Conservation (phyloP, 2,113 vertebrate species). For the Dipodomys ordii region DNA sequence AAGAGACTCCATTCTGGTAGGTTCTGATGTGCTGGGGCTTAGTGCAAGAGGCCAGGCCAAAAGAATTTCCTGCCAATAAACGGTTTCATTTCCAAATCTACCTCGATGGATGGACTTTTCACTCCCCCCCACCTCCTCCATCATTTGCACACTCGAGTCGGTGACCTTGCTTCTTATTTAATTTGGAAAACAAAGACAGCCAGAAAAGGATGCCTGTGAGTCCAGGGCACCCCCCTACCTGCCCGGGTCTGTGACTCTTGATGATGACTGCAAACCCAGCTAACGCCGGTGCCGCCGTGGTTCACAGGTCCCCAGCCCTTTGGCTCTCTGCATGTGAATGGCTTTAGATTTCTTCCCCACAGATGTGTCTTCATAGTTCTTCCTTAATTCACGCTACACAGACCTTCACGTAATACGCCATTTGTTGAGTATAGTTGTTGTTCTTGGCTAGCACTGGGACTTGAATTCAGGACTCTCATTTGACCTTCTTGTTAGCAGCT, state of each 20-base stretch:
- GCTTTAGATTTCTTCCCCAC: background rate
- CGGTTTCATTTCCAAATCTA: background rate
- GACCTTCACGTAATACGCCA: background rate
- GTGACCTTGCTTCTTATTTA: constrained; percentile 13
- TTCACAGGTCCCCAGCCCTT: background rate
- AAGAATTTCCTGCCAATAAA: background rate
- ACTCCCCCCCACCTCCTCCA: background rate
- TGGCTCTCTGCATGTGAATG: background rate
- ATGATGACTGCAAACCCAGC: background rate
- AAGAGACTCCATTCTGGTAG: background rate
- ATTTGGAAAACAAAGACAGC: constrained; percentile 7
- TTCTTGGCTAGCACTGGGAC: too few species aligned
- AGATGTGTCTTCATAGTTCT: background rate
- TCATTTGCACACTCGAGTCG: background rate
- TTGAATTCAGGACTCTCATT: too few species aligned
- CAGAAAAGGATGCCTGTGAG: background rate
- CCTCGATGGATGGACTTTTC: background rate
- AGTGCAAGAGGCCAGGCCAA: background rate
- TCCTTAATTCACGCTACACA: background rate
- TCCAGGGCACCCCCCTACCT: background rate
- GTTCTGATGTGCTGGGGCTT: background rate
- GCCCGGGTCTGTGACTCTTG: background rate
- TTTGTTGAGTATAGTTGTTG: too few species aligned
- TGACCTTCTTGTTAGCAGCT: too few species aligned
- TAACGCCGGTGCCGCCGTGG: background rate